Percentiles rank a stretch among this genome's conserved stretches.
Evolutionary conservation across 2,888 invertebrate genomes (phyloP).

Genomic region (Pherbina coryleti): DNA sequence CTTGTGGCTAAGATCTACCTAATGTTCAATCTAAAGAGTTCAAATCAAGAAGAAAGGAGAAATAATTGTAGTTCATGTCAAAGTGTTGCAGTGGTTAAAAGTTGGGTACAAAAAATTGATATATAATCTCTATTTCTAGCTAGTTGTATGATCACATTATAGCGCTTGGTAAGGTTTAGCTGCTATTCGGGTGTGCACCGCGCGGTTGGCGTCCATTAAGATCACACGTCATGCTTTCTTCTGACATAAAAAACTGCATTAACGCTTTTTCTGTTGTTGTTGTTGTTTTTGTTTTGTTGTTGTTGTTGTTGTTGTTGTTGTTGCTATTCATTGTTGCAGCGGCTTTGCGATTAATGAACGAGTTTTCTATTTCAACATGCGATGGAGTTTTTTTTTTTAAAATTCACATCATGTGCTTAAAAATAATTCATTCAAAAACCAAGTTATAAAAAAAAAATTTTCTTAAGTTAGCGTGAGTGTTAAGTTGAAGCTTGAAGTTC

Average conservation of each 20-base stretch:
- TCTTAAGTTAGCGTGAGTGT: too few species aligned
- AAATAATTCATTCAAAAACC: too few species aligned
- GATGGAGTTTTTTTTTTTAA: not conserved
- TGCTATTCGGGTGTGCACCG: not conserved
- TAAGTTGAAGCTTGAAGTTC: too few species aligned
- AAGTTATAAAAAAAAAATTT: too few species aligned
- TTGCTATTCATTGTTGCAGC: not conserved
- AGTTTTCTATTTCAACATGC: not conserved
- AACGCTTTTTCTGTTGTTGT: not conserved
- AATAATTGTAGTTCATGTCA: too few species aligned
- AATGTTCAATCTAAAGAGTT: too few species aligned
- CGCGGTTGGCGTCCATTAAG: not conserved
- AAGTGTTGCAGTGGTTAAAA: too few species aligned
- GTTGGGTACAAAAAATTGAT: too few species aligned
- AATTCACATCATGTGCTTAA: not conserved
- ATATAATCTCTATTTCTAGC: too few species aligned
- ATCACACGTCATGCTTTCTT: slow-evolving; percentile 29
- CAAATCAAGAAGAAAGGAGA: too few species aligned
- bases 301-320: not conserved
- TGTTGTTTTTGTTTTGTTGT: not conserved
- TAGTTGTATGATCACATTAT: too few species aligned
- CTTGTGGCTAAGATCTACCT: too few species aligned
- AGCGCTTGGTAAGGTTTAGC: not conserved
- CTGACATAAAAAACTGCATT: not conserved
- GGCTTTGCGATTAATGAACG: not conserved